Base-by-base conservation (phyloP, 2,797 vertebrate species). In the Pseudopleuronectes americanus region DNA sequence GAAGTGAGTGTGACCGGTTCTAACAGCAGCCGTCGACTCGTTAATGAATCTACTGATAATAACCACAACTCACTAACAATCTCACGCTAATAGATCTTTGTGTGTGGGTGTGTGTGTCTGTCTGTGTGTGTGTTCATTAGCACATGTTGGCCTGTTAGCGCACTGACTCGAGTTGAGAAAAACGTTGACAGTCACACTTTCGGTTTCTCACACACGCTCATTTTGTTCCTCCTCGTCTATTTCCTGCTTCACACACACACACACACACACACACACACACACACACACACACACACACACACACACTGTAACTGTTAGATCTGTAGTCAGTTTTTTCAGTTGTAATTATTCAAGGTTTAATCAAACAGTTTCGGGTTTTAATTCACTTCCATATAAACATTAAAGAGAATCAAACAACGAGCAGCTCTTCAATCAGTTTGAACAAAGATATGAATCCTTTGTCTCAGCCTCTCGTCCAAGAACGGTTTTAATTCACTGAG, bases 11-110 rank as follows among this genome's bases (percentile, higher is more conserved):
- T 73, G 78, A 69, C 78, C 77, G 79, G 83, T 26, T 76, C 57
- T 71, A 80, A 83, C 67, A 57, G 63, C 53, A 58, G 60, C 51
- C 19, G 54, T 45, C 12, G 13, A 78, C 77, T 57, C 21, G 41
- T 73, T 89, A 85, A 83, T 81, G 78, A 85, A 69, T 52, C 73
- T 2, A 56, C 73, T 57, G 51, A 75, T 82, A 81, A 77, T 28
- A 10, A 38, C 73, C 63, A 70, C 21, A 36, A 26, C 52, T 28
- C 6, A 57, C 76, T 83, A 74, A 76, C 70, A 70, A 86, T 68
- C 55, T 86, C 77, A 86, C 60, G 9, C 53, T 87, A 85, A 89
- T 87, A 54, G 64, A 70, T 78, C 64, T 63, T 68, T 66, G 53
- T 57, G 63, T 70, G 67, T 59, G 65, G 59, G 72, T 52, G 76